Percentiles rank a stretch among this genome's conserved stretches.
Evolutionary conservation across 2,888 invertebrate genomes (phyloP).

Genomic region (Alcis repandata): DNA sequence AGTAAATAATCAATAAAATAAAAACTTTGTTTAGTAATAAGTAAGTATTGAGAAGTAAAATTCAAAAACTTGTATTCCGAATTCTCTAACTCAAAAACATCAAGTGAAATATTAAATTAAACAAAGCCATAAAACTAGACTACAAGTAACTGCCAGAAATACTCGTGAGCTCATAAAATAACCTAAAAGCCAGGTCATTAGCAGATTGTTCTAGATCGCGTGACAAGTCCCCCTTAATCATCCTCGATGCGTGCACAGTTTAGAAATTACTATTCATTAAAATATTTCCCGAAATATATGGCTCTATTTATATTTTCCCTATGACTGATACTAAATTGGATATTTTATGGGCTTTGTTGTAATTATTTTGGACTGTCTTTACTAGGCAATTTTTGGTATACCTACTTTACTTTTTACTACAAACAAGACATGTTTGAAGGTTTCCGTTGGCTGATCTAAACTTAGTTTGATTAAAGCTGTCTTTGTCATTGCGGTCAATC

Average conservation of each 20-base stretch:
- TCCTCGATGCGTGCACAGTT: conserved; percentile 63
- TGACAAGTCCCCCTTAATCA: conserved; percentile 62
- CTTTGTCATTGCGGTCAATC: too few relatives aligned
- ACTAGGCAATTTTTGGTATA: too few relatives aligned
- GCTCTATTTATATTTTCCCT: conserved; percentile 58
- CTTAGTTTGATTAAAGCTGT: too few relatives aligned
- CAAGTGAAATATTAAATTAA: not conserved
- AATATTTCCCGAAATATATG: conserved; percentile 59
- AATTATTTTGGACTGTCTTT: too few relatives aligned
- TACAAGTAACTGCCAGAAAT: conserved; percentile 46
- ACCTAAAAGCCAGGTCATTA: conserved; percentile 68
- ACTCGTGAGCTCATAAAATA: conserved; percentile 55
- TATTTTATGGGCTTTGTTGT: conserved; percentile 38
- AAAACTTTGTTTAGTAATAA: too few relatives aligned
- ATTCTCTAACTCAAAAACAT: too few relatives aligned
- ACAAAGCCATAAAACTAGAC: conserved; percentile 23
- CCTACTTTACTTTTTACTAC: too few relatives aligned
- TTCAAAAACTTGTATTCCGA: too few relatives aligned
- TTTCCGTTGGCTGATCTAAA: too few relatives aligned
- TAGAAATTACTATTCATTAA: conserved; percentile 64
- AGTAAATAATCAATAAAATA: too few relatives aligned
- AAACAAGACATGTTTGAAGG: too few relatives aligned
- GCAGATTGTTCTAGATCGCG: conserved; percentile 68
- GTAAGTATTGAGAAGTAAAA: too few relatives aligned
- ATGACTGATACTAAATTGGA: conserved; percentile 45